Evolutionary conservation across 2,888 invertebrate genomes (phyloP), one percentile per base, ranked within the genome.

Genomic region (Augochlorella aurata): DNA sequence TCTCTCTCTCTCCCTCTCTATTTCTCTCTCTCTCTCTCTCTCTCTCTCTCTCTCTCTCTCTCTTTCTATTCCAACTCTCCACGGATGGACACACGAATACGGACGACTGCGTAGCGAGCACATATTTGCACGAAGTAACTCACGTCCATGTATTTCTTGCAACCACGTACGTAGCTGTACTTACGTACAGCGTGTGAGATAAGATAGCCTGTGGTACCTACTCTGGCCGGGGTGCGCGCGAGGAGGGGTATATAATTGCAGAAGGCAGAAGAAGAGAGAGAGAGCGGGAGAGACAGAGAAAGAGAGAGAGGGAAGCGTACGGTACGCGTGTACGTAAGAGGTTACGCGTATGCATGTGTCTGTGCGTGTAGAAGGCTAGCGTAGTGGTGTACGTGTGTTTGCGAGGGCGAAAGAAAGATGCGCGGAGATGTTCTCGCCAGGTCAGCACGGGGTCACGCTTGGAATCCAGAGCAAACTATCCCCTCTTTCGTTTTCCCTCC

Each of bases 381-480:
- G 58, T 58, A 24, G 24, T 29, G 18, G 65, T 71, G 68, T 79
- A 63, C 49, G 82, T 77, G 83, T 83, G 69, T 76, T 80, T 75
- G 81, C 81, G 78, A 82, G 73, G 79, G 86, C 85, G 88, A 84
- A 77, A 82, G 87, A 87, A 86, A 89, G 92, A 91, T 91, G 90
- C 91, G 90, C 91, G 90, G 91, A 92, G 93, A 93, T 93, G 93
- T 93, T 93, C 93, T 91, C 92, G 93, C 89, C 93, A 89, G 93
- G 93, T 93, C 93, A 93, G 92, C 91, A 85, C 88, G 90, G 91
- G 93, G 93, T 93, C 93, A 93, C 91, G 93, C 91, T 91, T 93
- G 93, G 93, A 93, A 93, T 93, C 92, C 93, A 93, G 93, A 93
- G 93, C 93, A 93, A 93, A 93, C 92, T 91, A 92, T 92, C 91